phyloP scores from a whole-genome alignment of 2,888 invertebrate genomes.

The Allacma fusca region DNA sequence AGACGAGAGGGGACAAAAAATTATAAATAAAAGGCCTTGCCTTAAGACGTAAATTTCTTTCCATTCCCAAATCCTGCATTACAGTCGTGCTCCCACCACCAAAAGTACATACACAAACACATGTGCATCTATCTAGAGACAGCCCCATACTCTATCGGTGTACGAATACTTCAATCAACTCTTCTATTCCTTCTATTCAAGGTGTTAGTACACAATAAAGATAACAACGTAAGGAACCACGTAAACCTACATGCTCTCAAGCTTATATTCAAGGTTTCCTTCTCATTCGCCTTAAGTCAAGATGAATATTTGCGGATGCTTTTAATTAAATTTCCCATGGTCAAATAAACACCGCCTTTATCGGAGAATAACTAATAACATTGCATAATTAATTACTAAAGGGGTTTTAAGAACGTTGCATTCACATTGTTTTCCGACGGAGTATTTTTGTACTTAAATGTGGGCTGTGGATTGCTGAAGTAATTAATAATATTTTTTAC shows the following conservation, averaged over 20 bases:
- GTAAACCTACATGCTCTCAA: neutral
- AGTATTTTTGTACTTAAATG: too few relatives aligned
- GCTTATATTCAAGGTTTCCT: slow-evolving; percentile 35
- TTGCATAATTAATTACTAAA: slow-evolving; percentile 24
- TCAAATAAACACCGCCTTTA: slow-evolving; percentile 30
- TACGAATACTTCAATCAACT: neutral
- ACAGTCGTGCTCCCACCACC: neutral
- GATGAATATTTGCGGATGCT: slow-evolving; percentile 32
- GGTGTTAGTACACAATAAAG: slow-evolving; percentile 17
- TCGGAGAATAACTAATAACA: slow-evolving; percentile 13
- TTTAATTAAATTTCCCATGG: slow-evolving; percentile 40
- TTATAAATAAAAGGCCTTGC: slow-evolving; percentile 38
- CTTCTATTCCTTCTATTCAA: neutral
- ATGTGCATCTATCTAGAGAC: neutral
- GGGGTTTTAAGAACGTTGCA: neutral
- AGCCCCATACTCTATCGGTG: neutral
- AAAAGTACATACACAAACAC: neutral
- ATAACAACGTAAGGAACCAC: neutral
- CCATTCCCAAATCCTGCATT: slow-evolving; percentile 14
- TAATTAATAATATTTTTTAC: too few relatives aligned
- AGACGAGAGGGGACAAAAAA: slow-evolving; percentile 32
- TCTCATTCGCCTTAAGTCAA: slow-evolving; percentile 21
- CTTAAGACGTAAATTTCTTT: slow-evolving; percentile 36
- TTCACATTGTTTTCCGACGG: neutral
- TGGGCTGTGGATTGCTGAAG: too few relatives aligned